Conservation (phyloP, 2,888 invertebrate species). For the Exocentrus adspersus region DNA sequence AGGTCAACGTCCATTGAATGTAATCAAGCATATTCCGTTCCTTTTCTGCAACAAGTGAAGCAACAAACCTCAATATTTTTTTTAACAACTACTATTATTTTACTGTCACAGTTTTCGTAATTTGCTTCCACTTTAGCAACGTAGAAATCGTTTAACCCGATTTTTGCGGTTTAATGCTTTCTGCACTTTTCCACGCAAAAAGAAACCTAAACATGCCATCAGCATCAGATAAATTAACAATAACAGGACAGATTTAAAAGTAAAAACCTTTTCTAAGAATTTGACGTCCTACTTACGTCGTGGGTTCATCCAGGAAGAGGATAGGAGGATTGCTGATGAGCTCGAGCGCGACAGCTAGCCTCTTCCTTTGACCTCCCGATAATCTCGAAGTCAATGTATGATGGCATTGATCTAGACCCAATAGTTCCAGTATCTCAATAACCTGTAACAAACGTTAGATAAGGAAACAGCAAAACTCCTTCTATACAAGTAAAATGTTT, state of each 20-base stretch:
- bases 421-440: conserved; percentile 83
- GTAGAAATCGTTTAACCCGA: not conserved
- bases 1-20: conserved; percentile 1
- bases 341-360: conserved; percentile 93
- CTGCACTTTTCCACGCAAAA: not conserved
- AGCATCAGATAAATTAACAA: too few relatives aligned
- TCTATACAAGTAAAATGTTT: not conserved
- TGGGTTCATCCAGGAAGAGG: conserved; percentile 95
- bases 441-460: conserved; percentile 71
- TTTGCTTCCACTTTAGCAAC: not conserved
- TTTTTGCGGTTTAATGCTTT: not conserved
- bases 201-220: too few relatives aligned
- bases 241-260: too few relatives aligned
- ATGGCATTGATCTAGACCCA: conserved; percentile 84
- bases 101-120: not conserved
- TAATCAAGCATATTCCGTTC: not conserved
- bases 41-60: not conserved
- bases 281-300: conserved; percentile 85
- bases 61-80: not conserved
- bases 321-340: conserved; percentile 95
- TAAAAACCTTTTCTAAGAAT: too few relatives aligned
- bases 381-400: conserved; percentile 82
- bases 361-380: conserved; percentile 94
- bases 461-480: not conserved
- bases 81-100: not conserved